Percentiles rank a stretch among this genome's conserved stretches.
Evolutionary conservation across 2,113 vertebrate genomes (phyloP).

Genomic region (Pachycephala philippinensis): DNA sequence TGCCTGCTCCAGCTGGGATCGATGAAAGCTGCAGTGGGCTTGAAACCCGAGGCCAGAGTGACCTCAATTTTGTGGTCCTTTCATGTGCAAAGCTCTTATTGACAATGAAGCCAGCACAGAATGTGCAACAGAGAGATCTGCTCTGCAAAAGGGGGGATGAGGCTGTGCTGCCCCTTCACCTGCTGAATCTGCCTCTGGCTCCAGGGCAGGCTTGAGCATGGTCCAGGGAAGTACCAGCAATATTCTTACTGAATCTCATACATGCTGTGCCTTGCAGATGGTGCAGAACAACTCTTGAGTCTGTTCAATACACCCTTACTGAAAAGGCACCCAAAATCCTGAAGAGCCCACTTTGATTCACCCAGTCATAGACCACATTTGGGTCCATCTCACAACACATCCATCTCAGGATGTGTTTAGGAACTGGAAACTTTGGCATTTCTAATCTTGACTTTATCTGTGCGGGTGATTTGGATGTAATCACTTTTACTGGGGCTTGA

Average conservation of each 20-base stretch:
- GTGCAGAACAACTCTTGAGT: neutral
- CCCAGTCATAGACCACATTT: neutral
- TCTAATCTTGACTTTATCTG: constrained; percentile 18
- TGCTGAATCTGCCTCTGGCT: neutral
- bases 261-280: neutral
- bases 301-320: neutral
- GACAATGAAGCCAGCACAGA: neutral
- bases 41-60: neutral
- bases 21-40: neutral
- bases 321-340: neutral
- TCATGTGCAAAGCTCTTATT: neutral
- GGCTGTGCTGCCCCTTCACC: neutral
- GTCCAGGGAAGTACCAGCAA: neutral
- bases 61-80: constrained; percentile 36
- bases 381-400: neutral
- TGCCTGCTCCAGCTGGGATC: neutral
- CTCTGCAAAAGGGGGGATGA: neutral
- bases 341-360: neutral
- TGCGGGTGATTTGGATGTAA: neutral
- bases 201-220: neutral
- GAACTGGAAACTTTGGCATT: constrained; percentile 36
- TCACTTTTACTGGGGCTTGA: neutral
- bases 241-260: neutral
- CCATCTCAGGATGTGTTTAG: neutral
- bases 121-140: neutral